A percentile compares a stretch with the other conserved stretches of the same genome.
These are phyloP conservation scores for Glaucidium brasilianum DNA, from an alignment of 2,113 vertebrate genomes.

Conservation along the genomic window DNA sequence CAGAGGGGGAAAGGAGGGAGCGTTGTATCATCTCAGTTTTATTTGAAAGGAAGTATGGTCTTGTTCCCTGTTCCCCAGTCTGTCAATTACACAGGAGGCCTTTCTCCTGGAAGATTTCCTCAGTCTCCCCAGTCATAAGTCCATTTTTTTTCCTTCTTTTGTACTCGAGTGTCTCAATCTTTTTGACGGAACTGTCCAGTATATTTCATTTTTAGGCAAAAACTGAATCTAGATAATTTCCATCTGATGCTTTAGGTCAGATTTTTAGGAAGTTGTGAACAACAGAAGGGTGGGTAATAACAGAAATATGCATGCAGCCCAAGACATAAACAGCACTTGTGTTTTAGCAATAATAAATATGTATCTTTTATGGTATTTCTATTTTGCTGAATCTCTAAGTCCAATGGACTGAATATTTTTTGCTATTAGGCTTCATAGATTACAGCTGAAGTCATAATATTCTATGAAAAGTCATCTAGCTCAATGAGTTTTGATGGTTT, in stretches of 20 bases:
- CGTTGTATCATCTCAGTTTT: neutral
- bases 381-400: neutral
- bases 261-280: neutral
- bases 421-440: neutral
- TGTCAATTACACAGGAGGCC: neutral
- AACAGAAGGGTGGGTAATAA: neutral
- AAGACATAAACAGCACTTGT: neutral
- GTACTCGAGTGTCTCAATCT: accelerated
- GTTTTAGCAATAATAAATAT: neutral
- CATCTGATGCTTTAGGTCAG: neutral
- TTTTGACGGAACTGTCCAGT: neutral
- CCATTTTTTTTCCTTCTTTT: neutral
- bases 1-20: neutral
- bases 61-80: neutral
- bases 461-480: neutral
- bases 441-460: neutral
- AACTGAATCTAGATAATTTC: neutral
- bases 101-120: neutral
- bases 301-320: neutral
- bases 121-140: neutral
- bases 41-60: neutral
- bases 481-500: neutral
- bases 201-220: neutral
- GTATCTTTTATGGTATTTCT: neutral
- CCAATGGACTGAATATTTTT: neutral